Base-by-base conservation (phyloP, 2,888 invertebrate species). In the Danaus chrysippus region DNA sequence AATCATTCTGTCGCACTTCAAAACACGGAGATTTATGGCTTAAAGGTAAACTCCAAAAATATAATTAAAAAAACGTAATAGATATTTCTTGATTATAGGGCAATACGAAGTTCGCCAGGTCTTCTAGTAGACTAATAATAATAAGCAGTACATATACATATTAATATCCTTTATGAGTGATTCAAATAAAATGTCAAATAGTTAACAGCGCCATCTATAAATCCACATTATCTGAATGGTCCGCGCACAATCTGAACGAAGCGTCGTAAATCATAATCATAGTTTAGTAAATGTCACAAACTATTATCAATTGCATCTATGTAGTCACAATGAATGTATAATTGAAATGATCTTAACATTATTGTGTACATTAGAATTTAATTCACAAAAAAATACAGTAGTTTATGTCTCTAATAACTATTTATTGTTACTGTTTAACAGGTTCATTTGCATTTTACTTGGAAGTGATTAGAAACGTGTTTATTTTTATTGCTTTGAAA, bases 241-340 rank as follows among this genome's bases (percentile, higher is more conserved):
- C 59, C 62, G 63, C 59, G 58, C 68, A 64, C 64, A 69, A 57
- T 65, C 55, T 56, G 61, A 62, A 61, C 52, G 53, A 58, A 55
- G 19, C 15, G 19, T 69, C 74, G 74, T 81, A 81, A 80, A 81
- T 81, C 71, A 76, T 71, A 79, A 79, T 81, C 75, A 79, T 54
- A 53, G 13, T 66, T 11, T 42, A 42, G 42, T 44, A 11, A 42
- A 10, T 19, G 42, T n/a, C 54, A 57, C 17, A 17, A 42, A 58
- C 41, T 52, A 19, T 42, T 42, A 17, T 53, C 19, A 42, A 53
- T 58, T 19, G 52, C 58, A 53, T 58, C 58, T 53, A 19, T 42
- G 49, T n/a, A 17, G 49, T 15, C 41, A 15, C 41, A 46, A 57
- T 42, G 12, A 23, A 12, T 49, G 12, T 19, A 19, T 19, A 15